These are phyloP conservation scores for Numenius arquata DNA, from an alignment of 2,113 vertebrate species.

Conservation along the genomic window DNA sequence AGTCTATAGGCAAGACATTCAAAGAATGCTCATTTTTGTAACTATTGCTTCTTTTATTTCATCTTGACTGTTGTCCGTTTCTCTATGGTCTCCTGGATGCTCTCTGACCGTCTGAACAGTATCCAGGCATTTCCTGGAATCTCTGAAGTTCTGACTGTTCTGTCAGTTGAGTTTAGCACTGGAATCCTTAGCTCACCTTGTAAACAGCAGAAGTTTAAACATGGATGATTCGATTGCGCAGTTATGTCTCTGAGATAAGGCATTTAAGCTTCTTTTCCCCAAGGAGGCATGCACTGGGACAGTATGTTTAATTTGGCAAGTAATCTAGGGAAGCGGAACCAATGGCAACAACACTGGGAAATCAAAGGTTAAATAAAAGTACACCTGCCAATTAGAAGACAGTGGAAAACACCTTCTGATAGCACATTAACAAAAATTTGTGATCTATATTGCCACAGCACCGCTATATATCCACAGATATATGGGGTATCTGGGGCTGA, in stretches of 20 bases:
- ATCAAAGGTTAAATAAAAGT: not conserved
- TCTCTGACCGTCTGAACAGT: conserved; percentile 8
- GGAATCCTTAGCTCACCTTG: not conserved
- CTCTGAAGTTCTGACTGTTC: not conserved
- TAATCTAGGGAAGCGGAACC: not conserved
- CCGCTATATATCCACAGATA: not conserved
- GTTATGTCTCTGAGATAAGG: not conserved
- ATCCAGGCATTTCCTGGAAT: conserved; percentile 23
- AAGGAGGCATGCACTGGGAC: rapidly evolving
- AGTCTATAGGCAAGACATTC: not conserved
- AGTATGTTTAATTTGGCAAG: not conserved
- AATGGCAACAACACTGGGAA: not conserved
- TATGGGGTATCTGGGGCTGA: rapidly evolving
- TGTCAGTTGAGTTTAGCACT: not conserved
- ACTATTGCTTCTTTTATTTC: not conserved
- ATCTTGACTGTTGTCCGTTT: not conserved
- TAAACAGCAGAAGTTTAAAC: conserved; percentile 18
- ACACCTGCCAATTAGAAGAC: not conserved
- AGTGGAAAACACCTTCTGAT: not conserved
- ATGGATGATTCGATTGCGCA: not conserved
- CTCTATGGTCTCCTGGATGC: not conserved
- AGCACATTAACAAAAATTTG: not conserved
- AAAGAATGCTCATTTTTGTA: not conserved
- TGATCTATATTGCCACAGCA: not conserved
- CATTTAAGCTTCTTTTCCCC: not conserved